A percentile compares a stretch with the other conserved stretches of the same genome.
phyloP scores from a whole-genome alignment of 2,888 invertebrate species.

The Colostygia pectinataria region DNA sequence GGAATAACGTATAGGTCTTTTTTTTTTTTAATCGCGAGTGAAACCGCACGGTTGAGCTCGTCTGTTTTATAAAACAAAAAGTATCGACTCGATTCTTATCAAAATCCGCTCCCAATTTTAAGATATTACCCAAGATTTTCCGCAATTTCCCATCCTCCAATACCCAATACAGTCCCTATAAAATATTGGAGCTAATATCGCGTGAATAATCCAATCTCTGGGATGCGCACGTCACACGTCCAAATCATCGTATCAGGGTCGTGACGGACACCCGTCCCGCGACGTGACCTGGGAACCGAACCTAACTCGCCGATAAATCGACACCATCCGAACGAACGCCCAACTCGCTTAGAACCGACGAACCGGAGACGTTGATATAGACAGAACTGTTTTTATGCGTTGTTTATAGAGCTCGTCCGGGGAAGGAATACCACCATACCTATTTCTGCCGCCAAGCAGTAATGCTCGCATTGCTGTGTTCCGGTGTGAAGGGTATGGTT shows the following conservation, averaged over 20 bases:
- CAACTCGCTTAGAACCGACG: slow-evolving; percentile 36
- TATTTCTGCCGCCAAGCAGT: too few species aligned
- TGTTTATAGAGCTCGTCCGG: too few species aligned
- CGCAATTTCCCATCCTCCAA: slow-evolving; percentile 14
- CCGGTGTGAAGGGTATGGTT: too few species aligned
- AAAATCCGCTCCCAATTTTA: slow-evolving; percentile 5
- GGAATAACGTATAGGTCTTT: too few species aligned
- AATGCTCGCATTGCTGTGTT: too few species aligned
- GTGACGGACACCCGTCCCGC: slow-evolving; percentile 69
- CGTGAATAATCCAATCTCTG: slow-evolving; percentile 35
- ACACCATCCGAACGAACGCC: slow-evolving; percentile 47
- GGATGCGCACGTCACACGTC: slow-evolving; percentile 61
- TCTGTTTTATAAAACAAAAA: not conserved
- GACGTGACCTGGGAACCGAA: slow-evolving; percentile 73
- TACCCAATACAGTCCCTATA: slow-evolving; percentile 23
- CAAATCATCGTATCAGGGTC: slow-evolving; percentile 73
- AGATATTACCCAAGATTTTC: slow-evolving; percentile 5
- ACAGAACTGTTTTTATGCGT: too few species aligned
- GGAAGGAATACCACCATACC: too few species aligned
- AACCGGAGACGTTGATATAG: not conserved
- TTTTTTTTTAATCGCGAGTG: too few species aligned
- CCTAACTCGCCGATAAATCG: slow-evolving; percentile 71
- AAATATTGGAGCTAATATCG: slow-evolving; percentile 37
- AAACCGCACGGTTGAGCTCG: too few species aligned
- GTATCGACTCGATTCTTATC: not conserved